Evolutionary conservation across 2,888 invertebrate species (phyloP), one percentile per base, ranked within the genome.

Genomic region (Troilus luridus): DNA sequence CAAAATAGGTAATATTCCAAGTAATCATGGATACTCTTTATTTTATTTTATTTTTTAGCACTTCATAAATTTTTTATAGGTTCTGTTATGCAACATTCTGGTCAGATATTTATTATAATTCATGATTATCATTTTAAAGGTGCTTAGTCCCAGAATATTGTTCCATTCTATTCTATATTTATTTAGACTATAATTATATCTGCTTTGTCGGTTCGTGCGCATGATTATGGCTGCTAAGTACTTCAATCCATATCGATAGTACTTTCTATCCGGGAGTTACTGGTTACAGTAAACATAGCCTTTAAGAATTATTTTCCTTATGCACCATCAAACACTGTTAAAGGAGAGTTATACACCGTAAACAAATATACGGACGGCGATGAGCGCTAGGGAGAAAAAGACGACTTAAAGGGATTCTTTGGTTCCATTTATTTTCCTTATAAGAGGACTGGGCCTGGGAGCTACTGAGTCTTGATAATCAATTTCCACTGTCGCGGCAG

Each of bases 401-500:
- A 85, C 56, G 85, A 58, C 85, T n/a, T 77, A 77, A 77, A 77
- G 24, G 72, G 72, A 77, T 77, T 77, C 72, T 41, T 77, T 77
- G 72, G 72, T 17, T 77, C 85, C 85, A 56, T 56, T 85, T 85
- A 85, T 58, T 85, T 58, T 58, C 56, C 85, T 85, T 85, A 85
- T 85, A 85, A 58, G 85, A 27, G 12, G 27, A 17, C 17, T 17
- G 72, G 72, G 72, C 17, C 56, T 56, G 85, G 85, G 56, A 85
- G 85, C 56, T 85, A 58, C n/a, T 41, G 54, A 85, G 85, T 85
- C 85, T 58, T 85, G 85, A 85, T 85, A 85, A 85, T 85, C 85
- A 85, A 85, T 85, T 85, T 85, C 56, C 21, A 85, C 85, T 85
- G 85, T 85, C 85, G 85, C 85, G 85, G 56, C 85, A 85, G 85